Evolutionary conservation across 2,888 invertebrate genomes (phyloP).

Genomic region (Tipula vernalis): DNA sequence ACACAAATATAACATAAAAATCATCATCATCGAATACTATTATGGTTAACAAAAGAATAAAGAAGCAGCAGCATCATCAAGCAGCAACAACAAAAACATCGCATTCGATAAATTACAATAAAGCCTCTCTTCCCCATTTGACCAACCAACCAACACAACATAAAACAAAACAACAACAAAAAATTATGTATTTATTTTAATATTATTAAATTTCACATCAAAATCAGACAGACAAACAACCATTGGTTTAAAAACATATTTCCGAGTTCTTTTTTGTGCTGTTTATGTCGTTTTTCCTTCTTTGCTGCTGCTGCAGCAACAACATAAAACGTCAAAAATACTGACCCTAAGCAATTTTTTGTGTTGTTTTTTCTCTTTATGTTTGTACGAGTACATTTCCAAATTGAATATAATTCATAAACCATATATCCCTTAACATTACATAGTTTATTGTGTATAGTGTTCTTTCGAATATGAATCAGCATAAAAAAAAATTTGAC

Average conservation of each 20-base stretch:
- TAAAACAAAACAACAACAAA: not conserved
- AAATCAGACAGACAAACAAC: conserved; percentile 4
- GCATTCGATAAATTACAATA: not conserved
- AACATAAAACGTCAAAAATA: not conserved
- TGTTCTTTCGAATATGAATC: not conserved
- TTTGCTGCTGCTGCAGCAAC: not conserved
- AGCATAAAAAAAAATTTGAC: not conserved
- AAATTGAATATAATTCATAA: not conserved
- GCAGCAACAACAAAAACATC: not conserved
- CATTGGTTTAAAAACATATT: not conserved
- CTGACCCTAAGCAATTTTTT: not conserved
- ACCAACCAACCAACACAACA: not conserved
- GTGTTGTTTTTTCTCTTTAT: not conserved
- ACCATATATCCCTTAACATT: not conserved
- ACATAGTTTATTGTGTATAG: not conserved
- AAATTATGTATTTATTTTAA: not conserved
- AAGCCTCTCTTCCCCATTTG: not conserved
- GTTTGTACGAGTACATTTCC: not conserved
- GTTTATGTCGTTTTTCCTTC: not conserved
- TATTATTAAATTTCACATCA: not conserved
- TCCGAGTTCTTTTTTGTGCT: not conserved
- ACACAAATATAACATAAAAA: not conserved
- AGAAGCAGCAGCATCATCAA: not conserved
- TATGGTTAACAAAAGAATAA: not conserved
- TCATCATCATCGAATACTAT: not conserved